These are phyloP conservation scores for Parazoanthus swiftii DNA, from an alignment of 92 coral and sea anemone species.

Conservation along the genomic window DNA sequence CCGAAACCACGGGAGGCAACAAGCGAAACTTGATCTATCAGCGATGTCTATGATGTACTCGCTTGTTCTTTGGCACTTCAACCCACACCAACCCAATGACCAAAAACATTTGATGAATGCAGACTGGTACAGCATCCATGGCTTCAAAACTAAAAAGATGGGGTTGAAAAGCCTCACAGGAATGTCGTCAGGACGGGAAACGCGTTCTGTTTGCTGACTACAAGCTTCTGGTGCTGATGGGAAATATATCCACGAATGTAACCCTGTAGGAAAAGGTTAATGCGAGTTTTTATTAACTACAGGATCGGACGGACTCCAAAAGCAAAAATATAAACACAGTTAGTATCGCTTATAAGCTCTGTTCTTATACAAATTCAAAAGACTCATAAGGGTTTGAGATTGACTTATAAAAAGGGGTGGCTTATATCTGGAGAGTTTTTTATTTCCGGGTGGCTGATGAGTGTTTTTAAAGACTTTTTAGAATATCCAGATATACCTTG, in stretches of 20 bases:
- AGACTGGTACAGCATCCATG: no score
- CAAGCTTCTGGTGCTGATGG: constrained; percentile 98
- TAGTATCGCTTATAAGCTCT: no score
- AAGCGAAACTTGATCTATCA: neutral
- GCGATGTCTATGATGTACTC: neutral
- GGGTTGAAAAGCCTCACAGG: constrained; percentile 42
- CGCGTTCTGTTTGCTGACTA: constrained; percentile 98
- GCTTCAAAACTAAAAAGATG: no score
- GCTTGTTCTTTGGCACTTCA: neutral
- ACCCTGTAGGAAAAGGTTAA: constrained; percentile 63
- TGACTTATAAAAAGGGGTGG: no score
- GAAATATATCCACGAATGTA: constrained; percentile 97
- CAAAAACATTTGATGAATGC: no score
- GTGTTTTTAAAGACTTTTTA: no score
- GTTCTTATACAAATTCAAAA: no score
- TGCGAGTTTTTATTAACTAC: neutral
- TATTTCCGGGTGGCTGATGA: no score
- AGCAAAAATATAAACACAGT: no score
- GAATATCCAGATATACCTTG: no score
- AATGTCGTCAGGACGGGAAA: constrained; percentile 89
- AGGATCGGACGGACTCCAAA: neutral
- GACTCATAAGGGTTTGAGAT: no score
- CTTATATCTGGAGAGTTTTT: no score
- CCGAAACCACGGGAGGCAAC: neutral
- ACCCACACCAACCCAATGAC: neutral